phyloP scores from a whole-genome alignment of 2,888 invertebrate genomes.

The Acrocera orbiculus region DNA sequence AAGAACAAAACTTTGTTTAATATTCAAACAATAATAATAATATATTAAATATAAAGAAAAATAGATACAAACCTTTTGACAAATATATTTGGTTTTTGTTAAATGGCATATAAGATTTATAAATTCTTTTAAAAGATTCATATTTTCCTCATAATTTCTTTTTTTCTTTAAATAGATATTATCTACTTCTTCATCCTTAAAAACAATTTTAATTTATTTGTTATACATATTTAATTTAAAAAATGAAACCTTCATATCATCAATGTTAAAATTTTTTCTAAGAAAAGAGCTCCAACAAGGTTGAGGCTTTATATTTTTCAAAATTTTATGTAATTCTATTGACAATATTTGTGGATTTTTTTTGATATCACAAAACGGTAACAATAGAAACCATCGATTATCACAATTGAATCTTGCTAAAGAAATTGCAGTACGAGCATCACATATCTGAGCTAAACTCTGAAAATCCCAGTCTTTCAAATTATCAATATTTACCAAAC shows the following conservation, averaged over 20 bases:
- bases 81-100: conserved; percentile 22
- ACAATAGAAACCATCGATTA: conserved; percentile 54
- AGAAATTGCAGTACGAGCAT: conserved; percentile 56
- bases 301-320: conserved; percentile 21
- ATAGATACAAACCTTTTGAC: conserved; percentile 8
- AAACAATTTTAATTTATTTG: too few species aligned
- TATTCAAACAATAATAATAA: too few species aligned
- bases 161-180: too few species aligned
- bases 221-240: too few species aligned
- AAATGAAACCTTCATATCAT: too few species aligned
- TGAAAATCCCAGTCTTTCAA: conserved; percentile 51
- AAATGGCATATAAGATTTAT: conserved; percentile 28
- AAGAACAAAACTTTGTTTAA: too few species aligned
- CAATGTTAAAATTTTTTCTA: too few species aligned
- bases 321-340: conserved; percentile 21
- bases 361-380: conserved; percentile 36
- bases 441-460: conserved; percentile 62
- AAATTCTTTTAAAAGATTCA: conserved; percentile 26
- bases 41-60: too few species aligned
- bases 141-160: too few species aligned
- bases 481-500: conserved; percentile 46
- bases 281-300: too few species aligned
- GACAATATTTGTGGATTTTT: conserved; percentile 27
- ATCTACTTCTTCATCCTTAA: too few species aligned
- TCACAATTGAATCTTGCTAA: conserved; percentile 60